Conservation (phyloP, 2,888 invertebrate species). For the Branchellion lobata region DNA sequence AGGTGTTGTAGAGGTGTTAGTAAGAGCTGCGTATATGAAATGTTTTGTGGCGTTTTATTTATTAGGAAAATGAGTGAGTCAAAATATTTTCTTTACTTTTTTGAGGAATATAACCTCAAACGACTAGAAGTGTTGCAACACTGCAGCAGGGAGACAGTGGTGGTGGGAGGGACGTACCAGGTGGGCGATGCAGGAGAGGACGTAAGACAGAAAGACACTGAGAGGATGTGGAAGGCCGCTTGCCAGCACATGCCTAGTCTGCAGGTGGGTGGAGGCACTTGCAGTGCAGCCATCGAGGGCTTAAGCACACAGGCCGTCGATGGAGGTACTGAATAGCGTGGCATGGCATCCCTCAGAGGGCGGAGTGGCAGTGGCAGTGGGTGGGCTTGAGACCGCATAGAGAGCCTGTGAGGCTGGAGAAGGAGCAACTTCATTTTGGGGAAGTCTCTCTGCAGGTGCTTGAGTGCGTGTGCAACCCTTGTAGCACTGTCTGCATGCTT, state of each 20-base stretch:
- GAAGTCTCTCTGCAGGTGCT: constrained; percentile 34
- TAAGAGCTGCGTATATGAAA: too few species aligned
- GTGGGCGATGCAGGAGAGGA: constrained; percentile 74
- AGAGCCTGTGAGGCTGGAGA: constrained; percentile 60
- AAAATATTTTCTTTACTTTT: too few species aligned
- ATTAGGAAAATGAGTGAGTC: too few species aligned
- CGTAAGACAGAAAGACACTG: constrained; percentile 73
- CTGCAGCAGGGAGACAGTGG: constrained; percentile 64
- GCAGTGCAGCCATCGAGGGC: too few species aligned
- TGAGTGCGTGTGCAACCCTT: too few species aligned
- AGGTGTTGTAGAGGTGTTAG: too few species aligned
- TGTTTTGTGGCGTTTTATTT: too few species aligned
- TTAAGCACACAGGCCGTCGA: too few species aligned
- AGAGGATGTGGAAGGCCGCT: constrained; percentile 78
- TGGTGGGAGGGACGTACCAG: constrained; percentile 82
- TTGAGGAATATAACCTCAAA: too few species aligned
- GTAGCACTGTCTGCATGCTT: too few species aligned
- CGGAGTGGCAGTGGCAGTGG: constrained; percentile 63
- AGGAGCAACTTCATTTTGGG: constrained; percentile 52
- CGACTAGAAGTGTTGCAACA: background rate
- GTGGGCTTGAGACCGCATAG: constrained; percentile 83
- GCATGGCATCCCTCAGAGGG: too few species aligned
- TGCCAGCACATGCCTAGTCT: constrained; percentile 74
- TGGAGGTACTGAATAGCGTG: too few species aligned
- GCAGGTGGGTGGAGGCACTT: constrained; percentile 60